Percentiles rank a stretch among this genome's conserved stretches.
Conservation (phyloP, 2,113 vertebrate genomes). For the Coturnix japonica region DNA sequence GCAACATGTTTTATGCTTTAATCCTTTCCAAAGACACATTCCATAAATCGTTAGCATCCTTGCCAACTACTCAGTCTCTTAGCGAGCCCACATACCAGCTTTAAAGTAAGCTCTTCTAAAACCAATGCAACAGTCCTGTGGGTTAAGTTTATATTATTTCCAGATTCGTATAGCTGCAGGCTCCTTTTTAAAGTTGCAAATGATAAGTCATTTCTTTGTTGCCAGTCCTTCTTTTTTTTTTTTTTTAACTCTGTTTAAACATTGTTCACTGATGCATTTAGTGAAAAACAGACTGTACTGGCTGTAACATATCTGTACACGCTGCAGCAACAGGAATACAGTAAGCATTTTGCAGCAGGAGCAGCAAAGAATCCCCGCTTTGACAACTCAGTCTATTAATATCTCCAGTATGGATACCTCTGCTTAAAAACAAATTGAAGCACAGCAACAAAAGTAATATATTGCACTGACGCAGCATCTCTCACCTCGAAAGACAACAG, state of each 20-base stretch:
- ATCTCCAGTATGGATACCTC: background rate
- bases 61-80: slow-evolving; percentile 72
- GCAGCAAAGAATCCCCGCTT: background rate
- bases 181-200: slow-evolving; percentile 73
- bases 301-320: slow-evolving; percentile 2
- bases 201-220: slow-evolving; percentile 70
- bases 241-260: slow-evolving; percentile 39
- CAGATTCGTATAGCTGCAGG: slow-evolving; percentile 77
- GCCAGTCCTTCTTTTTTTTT: slow-evolving; percentile 6
- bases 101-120: slow-evolving; percentile 80
- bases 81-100: slow-evolving; percentile 80
- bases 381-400: background rate
- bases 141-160: slow-evolving; percentile 81
- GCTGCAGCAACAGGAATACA: background rate
- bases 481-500: background rate
- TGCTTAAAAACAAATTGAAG: background rate
- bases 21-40: slow-evolving; percentile 83
- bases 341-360: background rate
- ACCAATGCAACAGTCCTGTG: slow-evolving; percentile 75
- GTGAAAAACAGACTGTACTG: slow-evolving; percentile 56
- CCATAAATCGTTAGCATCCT: slow-evolving; percentile 80
- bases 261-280: slow-evolving; percentile 51
- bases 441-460: background rate
- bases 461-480: background rate
- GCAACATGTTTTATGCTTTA: slow-evolving; percentile 76